These are phyloP conservation scores for Ips typographus DNA, from an alignment of 1,140 invertebrate species.

Conservation along the genomic window DNA sequence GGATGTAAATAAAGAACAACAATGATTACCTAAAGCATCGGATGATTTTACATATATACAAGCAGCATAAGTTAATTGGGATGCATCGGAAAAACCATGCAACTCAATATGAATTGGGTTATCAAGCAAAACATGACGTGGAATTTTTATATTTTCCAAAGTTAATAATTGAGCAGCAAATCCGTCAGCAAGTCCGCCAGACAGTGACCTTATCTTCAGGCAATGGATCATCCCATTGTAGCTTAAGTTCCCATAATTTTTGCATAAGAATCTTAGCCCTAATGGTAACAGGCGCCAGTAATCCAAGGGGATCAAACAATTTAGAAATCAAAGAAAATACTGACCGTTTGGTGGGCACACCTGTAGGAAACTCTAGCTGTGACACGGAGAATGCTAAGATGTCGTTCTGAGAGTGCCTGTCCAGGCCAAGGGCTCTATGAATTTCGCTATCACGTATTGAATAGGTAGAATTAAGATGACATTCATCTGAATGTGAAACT, in stretches of 20 bases:
- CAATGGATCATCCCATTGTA: conserved; percentile 42
- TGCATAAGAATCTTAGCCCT: conserved; percentile 47
- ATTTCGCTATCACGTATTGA: conserved; percentile 16
- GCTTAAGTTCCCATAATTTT: conserved; percentile 42
- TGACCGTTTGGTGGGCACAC: conserved; percentile 42
- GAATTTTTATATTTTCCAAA: conserved; percentile 33
- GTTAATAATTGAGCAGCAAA: neutral
- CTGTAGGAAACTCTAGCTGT: conserved; percentile 38
- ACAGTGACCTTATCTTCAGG: conserved; percentile 5
- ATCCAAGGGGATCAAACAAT: conserved; percentile 46
- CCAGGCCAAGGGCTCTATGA: neutral
- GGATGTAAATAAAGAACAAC: conserved; percentile 28
- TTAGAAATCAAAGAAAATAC: conserved; percentile 41
- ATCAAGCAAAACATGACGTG: conserved; percentile 32
- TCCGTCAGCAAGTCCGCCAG: conserved; percentile 31
- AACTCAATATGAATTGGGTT: conserved; percentile 37
- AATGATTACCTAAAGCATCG: neutral
- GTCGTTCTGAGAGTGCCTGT: conserved; percentile 12
- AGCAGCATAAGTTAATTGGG: conserved; percentile 42
- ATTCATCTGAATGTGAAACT: neutral
- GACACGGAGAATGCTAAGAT: conserved; percentile 24
- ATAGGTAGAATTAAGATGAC: neutral
- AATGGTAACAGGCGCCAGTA: conserved; percentile 41
- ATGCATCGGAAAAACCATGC: conserved; percentile 49
- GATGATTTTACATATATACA: conserved; percentile 36